These are phyloP conservation scores for Aricia agestis DNA, from an alignment of 1,140 invertebrate species.

Conservation along the genomic window DNA sequence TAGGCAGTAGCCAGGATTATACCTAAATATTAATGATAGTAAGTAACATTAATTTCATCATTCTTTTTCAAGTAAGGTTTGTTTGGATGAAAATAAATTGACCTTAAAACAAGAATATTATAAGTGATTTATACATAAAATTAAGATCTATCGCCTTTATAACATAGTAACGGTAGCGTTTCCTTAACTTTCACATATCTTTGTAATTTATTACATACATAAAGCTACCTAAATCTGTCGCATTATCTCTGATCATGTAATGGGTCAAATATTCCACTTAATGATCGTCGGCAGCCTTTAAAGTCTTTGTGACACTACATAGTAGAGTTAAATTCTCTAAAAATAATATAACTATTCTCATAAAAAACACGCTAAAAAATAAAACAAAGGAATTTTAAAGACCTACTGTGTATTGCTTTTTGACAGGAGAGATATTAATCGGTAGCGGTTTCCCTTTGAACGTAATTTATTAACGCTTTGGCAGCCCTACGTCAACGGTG, in stretches of 20 bases:
- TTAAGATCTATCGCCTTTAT: neutral
- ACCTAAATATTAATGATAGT: no score
- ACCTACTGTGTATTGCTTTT: neutral
- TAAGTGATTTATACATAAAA: neutral
- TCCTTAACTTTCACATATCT: conserved; percentile 13
- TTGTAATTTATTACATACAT: neutral
- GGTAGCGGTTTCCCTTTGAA: neutral
- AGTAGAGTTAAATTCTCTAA: neutral
- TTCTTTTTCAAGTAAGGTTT: neutral
- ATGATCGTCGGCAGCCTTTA: neutral
- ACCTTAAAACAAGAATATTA: neutral
- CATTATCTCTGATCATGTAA: neutral
- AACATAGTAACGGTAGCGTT: neutral
- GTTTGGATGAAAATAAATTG: neutral
- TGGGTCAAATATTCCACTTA: neutral
- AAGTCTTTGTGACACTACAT: neutral
- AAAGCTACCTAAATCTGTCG: conserved; percentile 14
- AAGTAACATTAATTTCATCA: neutral
- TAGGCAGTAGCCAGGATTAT: no score
- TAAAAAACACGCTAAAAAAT: neutral
- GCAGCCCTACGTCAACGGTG: neutral
- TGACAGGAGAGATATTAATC: neutral
- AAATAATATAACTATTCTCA: neutral
- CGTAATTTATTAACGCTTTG: neutral
- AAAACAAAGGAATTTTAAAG: conserved; percentile 1